Evolutionary conservation across 2,888 invertebrate genomes (phyloP).

Genomic region (Cheilosia scutellata): DNA sequence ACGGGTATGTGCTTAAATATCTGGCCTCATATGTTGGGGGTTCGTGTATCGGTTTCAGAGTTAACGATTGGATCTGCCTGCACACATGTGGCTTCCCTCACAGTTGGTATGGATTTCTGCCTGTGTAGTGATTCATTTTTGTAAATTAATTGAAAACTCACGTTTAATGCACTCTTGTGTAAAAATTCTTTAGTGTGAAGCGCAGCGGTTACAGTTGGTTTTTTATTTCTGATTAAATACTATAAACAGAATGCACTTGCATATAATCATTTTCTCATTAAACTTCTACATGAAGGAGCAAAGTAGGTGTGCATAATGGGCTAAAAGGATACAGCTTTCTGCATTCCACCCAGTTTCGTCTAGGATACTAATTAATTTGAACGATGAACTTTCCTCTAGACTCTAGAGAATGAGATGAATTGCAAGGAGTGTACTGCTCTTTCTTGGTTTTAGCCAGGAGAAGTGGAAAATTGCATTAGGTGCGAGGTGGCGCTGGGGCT

Average conservation of each 20-base stretch:
- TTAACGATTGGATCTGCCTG: constrained; percentile 60
- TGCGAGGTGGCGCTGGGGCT: constrained; percentile 27
- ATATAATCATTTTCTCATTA: constrained; percentile 64
- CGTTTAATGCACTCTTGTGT: constrained; percentile 37
- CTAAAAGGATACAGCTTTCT: constrained; percentile 1
- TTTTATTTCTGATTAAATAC: constrained; percentile 30
- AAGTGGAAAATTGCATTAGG: constrained; percentile 46
- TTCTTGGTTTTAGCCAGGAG: constrained; percentile 2
- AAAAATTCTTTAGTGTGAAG: constrained; percentile 31
- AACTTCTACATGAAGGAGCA: neutral
- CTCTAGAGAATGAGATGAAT: constrained; percentile 26
- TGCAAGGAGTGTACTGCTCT: constrained; percentile 43
- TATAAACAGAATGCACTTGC: constrained; percentile 5
- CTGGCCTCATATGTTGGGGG: constrained; percentile 34
- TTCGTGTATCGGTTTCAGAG: constrained; percentile 62
- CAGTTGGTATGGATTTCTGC: constrained; percentile 42
- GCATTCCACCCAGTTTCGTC: constrained; percentile 21
- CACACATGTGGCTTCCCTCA: constrained; percentile 70
- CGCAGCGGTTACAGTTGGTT: neutral
- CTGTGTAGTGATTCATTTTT: constrained; percentile 35
- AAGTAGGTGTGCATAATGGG: neutral
- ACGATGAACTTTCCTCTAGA: constrained; percentile 61
- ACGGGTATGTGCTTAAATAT: constrained; percentile 59
- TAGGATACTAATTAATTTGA: constrained; percentile 70
- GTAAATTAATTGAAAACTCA: constrained; percentile 57